phyloP scores from a whole-genome alignment of 2,113 vertebrate genomes.

The Acinonyx jubatus region DNA sequence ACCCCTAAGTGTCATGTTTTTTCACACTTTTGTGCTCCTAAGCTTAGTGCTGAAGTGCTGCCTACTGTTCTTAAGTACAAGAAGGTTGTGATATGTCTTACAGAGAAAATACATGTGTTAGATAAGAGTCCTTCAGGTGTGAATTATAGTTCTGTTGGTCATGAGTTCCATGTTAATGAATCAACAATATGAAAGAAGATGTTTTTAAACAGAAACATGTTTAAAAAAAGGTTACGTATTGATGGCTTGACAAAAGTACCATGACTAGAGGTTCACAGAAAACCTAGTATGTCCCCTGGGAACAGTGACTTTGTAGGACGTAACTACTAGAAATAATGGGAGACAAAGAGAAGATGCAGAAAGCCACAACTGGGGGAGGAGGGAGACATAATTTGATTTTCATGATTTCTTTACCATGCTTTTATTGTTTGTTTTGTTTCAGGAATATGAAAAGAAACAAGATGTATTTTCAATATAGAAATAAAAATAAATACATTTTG shows the following conservation, averaged over 20 bases:
- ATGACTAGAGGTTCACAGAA: background rate
- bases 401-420: background rate
- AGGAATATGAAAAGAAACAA: constrained; percentile 21
- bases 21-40: background rate
- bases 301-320: background rate
- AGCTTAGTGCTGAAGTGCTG: background rate
- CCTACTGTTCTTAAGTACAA: background rate
- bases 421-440: background rate
- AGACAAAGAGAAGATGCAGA: background rate
- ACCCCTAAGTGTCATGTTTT: too few species aligned
- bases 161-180: background rate
- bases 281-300: background rate
- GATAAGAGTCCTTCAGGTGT: background rate
- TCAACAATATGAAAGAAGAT: background rate
- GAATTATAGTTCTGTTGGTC: background rate
- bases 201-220: background rate
- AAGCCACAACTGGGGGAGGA: background rate
- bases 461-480: background rate
- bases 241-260: background rate
- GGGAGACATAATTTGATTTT: background rate
- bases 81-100: background rate
- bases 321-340: background rate
- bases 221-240: background rate
- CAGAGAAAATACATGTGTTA: background rate
- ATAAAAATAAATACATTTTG: constrained; percentile 4